A percentile compares a stretch with the other conserved stretches of the same genome.
Evolutionary conservation across 2,113 vertebrate species (phyloP).

Genomic region (Chloebia gouldiae): DNA sequence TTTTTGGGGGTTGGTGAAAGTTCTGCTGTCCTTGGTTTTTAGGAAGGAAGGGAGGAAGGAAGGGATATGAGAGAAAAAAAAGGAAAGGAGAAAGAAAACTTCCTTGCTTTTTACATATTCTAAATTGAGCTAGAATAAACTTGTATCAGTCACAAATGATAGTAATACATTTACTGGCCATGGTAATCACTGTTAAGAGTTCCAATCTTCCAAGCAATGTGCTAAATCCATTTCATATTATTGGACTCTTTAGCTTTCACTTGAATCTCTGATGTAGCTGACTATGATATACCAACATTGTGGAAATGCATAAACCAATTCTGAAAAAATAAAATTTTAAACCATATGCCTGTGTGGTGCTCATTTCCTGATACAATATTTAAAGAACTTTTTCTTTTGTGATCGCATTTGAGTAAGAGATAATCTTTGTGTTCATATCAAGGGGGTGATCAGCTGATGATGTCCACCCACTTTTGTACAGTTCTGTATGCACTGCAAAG

Average conservation of each 20-base stretch:
- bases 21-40: neutral
- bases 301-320: neutral
- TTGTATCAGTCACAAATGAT: neutral
- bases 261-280: neutral
- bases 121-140: neutral
- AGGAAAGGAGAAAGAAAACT: neutral
- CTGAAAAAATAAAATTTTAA: neutral
- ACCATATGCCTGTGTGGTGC: neutral
- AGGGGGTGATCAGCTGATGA: accelerated
- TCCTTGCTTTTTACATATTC: neutral
- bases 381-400: neutral
- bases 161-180: neutral
- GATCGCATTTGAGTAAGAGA: neutral
- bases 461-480: neutral
- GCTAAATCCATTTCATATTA: neutral
- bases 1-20: neutral
- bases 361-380: neutral
- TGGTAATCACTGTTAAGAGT: neutral
- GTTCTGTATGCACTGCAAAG: neutral
- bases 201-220: neutral
- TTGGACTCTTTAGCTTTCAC: neutral
- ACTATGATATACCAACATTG: neutral
- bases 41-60: neutral
- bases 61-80: neutral
- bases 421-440: neutral